Evolutionary conservation across 2,113 vertebrate species (phyloP).

Genomic region (Chrysemys picta): DNA sequence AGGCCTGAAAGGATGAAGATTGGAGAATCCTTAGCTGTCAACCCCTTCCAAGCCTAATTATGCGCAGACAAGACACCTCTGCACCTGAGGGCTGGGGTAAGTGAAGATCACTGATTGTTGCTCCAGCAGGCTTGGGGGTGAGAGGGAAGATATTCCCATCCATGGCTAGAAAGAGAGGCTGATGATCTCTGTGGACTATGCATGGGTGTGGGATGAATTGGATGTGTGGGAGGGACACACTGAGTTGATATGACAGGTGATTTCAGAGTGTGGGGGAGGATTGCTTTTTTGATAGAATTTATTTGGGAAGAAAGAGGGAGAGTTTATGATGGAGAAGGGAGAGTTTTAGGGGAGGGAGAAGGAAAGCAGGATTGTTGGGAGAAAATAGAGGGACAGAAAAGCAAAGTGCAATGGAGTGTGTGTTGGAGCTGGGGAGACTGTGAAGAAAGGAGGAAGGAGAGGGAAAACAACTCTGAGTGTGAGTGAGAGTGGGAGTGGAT

Average conservation of each 20-base stretch:
- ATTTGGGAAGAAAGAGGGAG: neutral
- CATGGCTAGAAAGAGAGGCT: neutral
- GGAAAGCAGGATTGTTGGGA: neutral
- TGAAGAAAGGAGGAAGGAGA: neutral
- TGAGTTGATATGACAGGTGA: neutral
- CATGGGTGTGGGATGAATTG: neutral
- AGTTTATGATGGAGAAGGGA: neutral
- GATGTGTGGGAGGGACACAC: neutral
- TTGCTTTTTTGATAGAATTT: neutral
- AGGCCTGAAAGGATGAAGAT: neutral
- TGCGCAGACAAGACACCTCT: neutral
- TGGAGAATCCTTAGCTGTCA: neutral
- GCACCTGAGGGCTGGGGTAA: neutral
- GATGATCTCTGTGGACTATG: neutral
- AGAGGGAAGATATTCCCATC: neutral
- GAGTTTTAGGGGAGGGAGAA: neutral
- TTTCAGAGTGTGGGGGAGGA: neutral
- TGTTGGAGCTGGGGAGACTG: neutral
- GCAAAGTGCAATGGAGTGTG: neutral
- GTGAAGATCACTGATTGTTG: neutral
- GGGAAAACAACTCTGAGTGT: neutral
- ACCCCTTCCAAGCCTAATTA: rapidly evolving
- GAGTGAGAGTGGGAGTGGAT: neutral
- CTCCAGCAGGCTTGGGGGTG: neutral
- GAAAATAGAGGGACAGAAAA: neutral